phyloP scores from a whole-genome alignment of 2,888 invertebrate genomes.

The Drosophila anomalipes region DNA sequence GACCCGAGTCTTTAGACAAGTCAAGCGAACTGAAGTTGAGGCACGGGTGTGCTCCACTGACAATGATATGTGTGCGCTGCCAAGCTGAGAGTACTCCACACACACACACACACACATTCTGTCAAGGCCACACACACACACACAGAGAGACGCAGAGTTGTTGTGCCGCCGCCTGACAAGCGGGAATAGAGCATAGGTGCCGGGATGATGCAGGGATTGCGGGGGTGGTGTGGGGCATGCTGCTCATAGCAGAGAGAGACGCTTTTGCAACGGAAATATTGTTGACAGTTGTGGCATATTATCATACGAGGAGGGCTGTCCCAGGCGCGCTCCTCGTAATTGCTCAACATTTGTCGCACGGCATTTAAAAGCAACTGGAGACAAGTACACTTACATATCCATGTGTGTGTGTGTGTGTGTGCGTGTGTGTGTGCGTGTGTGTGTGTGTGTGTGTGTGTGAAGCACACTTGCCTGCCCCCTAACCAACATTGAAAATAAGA shows the following conservation, averaged over 20 bases:
- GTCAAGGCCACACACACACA: conserved; percentile 49
- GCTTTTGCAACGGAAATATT: conserved; percentile 74
- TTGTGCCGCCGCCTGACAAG: conserved; percentile 37
- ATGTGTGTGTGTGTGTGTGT: not conserved
- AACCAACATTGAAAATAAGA: not conserved
- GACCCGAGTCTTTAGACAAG: conserved; percentile 78
- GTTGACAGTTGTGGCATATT: conserved; percentile 82
- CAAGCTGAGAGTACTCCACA: conserved; percentile 32
- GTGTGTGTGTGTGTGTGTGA: conserved; percentile 1
- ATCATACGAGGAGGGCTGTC: conserved; percentile 61
- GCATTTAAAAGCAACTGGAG: conserved; percentile 38
- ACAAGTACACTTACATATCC: not conserved
- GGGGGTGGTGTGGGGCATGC: not conserved
- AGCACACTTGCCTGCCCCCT: conserved; percentile 6
- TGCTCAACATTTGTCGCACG: conserved; percentile 59
- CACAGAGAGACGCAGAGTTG: conserved; percentile 35
- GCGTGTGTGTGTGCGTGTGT: not conserved
- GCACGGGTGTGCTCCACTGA: conserved; percentile 66
- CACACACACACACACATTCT: conserved; percentile 13
- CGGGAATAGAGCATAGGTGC: not conserved
- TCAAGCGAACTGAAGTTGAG: conserved; percentile 76
- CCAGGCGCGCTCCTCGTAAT: conserved; percentile 52
- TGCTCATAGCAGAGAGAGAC: conserved; percentile 7
- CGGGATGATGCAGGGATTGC: not conserved
- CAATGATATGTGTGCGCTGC: conserved; percentile 71